phyloP scores from a whole-genome alignment of 1,140 invertebrate species.

The Lepidurus apus region DNA sequence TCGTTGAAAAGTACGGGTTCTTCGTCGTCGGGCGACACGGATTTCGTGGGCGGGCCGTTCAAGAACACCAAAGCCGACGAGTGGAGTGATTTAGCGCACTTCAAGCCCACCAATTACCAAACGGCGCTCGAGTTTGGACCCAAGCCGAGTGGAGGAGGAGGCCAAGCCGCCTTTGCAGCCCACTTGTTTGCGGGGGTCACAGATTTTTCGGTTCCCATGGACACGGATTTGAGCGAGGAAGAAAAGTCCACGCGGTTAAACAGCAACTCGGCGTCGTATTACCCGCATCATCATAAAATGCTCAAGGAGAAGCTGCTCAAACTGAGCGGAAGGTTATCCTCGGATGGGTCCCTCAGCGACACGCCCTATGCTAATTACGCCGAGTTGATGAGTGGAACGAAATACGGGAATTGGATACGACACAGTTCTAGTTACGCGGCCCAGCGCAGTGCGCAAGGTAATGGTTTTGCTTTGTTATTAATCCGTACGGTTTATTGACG shows the following conservation, averaged over 20 bases:
- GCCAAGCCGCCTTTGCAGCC: conserved; percentile 30
- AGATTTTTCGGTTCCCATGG: conserved; percentile 27
- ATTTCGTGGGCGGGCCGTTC: conserved; percentile 45
- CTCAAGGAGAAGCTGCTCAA: conserved; percentile 33
- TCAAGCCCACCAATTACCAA: conserved; percentile 14
- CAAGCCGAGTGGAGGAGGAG: conserved; percentile 25
- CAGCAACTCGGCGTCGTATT: conserved; percentile 28
- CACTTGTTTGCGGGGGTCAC: conserved; percentile 33
- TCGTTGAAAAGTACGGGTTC: background rate
- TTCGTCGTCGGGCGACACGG: background rate
- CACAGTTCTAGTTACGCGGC: conserved; percentile 25
- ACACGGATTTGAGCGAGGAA: conserved; percentile 21
- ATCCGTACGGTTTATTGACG: background rate
- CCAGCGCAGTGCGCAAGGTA: conserved; percentile 3
- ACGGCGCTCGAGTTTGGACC: background rate
- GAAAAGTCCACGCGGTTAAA: conserved; percentile 27
- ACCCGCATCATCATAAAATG: conserved; percentile 23
- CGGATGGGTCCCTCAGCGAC: conserved; percentile 68
- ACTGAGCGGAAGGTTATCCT: conserved; percentile 36
- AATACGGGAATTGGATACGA: conserved; percentile 21
- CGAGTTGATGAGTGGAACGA: background rate
- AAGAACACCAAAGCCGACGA: conserved; percentile 41
- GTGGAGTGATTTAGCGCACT: conserved; percentile 45
- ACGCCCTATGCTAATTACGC: conserved; percentile 49
- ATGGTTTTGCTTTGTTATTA: background rate